These are phyloP conservation scores for Chamaea fasciata DNA, from an alignment of 2,113 vertebrate genomes.

Conservation along the genomic window DNA sequence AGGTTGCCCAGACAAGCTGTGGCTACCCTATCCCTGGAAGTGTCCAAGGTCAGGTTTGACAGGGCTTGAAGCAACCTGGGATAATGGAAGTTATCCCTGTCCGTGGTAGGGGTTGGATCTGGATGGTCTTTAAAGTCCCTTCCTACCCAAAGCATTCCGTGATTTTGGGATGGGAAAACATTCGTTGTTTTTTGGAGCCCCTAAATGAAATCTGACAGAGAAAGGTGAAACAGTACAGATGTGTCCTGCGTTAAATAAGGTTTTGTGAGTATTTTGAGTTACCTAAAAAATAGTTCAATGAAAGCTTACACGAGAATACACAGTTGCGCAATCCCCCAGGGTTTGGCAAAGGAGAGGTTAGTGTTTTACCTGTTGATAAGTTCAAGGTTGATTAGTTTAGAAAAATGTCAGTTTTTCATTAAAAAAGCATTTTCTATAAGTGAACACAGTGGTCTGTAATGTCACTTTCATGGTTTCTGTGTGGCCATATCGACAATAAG, in stretches of 20 bases:
- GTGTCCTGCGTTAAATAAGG: background rate
- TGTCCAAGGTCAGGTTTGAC: background rate
- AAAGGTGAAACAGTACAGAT: background rate
- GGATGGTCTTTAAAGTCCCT: background rate
- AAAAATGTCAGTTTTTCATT: background rate
- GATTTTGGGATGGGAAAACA: background rate
- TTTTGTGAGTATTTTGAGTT: background rate
- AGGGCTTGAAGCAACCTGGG: background rate
- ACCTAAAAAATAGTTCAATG: background rate
- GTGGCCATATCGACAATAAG: background rate
- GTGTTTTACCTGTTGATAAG: background rate
- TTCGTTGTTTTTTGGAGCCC: rapidly evolving
- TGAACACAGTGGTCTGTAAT: background rate
- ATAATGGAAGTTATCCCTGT: background rate
- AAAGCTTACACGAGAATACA: background rate
- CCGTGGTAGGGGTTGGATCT: background rate
- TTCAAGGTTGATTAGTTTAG: background rate
- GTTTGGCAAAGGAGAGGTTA: background rate
- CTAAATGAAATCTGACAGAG: background rate
- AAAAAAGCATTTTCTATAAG: background rate
- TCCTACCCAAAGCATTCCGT: background rate
- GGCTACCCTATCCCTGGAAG: background rate
- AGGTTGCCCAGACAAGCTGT: background rate
- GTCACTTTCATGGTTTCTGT: background rate
- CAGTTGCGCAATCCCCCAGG: background rate